Conservation (phyloP, 2,888 invertebrate species). For the Hanleya hanleyi region DNA sequence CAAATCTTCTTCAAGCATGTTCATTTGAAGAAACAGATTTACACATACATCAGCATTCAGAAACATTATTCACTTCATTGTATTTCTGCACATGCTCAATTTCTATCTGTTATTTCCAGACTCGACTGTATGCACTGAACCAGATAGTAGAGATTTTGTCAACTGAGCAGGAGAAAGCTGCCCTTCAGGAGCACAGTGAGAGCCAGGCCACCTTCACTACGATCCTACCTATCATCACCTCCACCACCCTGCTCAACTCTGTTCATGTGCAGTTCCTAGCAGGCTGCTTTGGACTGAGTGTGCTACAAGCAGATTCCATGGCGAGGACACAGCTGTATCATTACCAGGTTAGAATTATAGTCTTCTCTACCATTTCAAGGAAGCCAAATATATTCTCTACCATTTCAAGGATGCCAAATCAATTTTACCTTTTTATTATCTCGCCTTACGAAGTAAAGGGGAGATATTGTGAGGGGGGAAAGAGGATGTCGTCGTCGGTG, state of each 20-base stretch:
- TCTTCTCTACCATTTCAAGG: neutral
- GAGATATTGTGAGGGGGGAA: too few species aligned
- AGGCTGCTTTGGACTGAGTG: slow-evolving; percentile 76
- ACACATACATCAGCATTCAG: too few species aligned
- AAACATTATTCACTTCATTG: too few species aligned
- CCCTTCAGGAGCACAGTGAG: neutral
- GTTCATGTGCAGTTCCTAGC: slow-evolving; percentile 77
- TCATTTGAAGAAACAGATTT: too few species aligned
- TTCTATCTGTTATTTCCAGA: slow-evolving; percentile 54
- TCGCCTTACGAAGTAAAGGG: too few species aligned
- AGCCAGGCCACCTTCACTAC: neutral
- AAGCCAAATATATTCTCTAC: too few species aligned
- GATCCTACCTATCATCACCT: slow-evolving; percentile 15
- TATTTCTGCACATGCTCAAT: too few species aligned
- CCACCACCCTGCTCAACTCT: slow-evolving; percentile 67
- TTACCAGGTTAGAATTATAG: slow-evolving; percentile 73
- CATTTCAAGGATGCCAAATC: too few species aligned
- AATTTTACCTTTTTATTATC: neutral
- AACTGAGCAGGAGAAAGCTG: slow-evolving; percentile 56
- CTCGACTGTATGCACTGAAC: slow-evolving; percentile 73
- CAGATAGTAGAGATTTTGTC: slow-evolving; percentile 73
- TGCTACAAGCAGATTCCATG: slow-evolving; percentile 44
- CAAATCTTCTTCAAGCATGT: too few species aligned
- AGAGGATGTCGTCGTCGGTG: too few species aligned
- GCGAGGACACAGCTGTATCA: slow-evolving; percentile 75